Percentiles rank a stretch among this genome's conserved stretches.
These are phyloP conservation scores for Diphyllodes magnificus DNA, from an alignment of 2,113 vertebrate genomes.

Conservation along the genomic window DNA sequence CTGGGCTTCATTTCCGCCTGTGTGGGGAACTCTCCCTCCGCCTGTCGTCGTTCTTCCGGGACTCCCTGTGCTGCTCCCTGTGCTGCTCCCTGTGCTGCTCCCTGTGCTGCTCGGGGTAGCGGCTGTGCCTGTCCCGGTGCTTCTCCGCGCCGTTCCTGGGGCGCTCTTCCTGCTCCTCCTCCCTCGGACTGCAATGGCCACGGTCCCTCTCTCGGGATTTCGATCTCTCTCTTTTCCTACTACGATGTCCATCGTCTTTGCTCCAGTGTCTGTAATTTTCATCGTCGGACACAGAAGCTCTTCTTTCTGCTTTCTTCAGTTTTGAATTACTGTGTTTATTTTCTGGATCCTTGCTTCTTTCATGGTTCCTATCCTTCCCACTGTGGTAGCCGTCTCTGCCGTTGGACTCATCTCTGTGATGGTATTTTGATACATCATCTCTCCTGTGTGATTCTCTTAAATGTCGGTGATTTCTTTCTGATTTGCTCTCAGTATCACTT, in stretches of 20 bases:
- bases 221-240: slow-evolving; percentile 66
- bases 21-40: slow-evolving; percentile 68
- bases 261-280: slow-evolving; percentile 58
- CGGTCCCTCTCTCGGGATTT: slow-evolving; percentile 69
- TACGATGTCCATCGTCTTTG: slow-evolving; percentile 64
- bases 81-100: slow-evolving; percentile 58
- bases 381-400: slow-evolving; percentile 50
- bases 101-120: slow-evolving; percentile 56
- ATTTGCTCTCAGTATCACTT: slow-evolving; percentile 57
- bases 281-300: slow-evolving; percentile 69
- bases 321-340: slow-evolving; percentile 52
- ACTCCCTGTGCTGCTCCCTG: slow-evolving; percentile 63
- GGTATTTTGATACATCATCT: slow-evolving; percentile 33
- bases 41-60: slow-evolving; percentile 59
- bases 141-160: slow-evolving; percentile 71
- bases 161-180: slow-evolving; percentile 30
- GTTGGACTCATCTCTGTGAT: slow-evolving; percentile 39
- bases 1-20: slow-evolving; percentile 61
- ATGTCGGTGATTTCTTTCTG: slow-evolving; percentile 58
- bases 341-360: slow-evolving; percentile 52
- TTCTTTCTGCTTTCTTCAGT: slow-evolving; percentile 64
- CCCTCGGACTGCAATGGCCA: slow-evolving; percentile 49
- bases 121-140: slow-evolving; percentile 51
- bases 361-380: slow-evolving; percentile 55
- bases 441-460: slow-evolving; percentile 50